Evolutionary conservation across 53 echinoderm and acorn worm species (phyloP).

Genomic region (Astropecten irregularis): DNA sequence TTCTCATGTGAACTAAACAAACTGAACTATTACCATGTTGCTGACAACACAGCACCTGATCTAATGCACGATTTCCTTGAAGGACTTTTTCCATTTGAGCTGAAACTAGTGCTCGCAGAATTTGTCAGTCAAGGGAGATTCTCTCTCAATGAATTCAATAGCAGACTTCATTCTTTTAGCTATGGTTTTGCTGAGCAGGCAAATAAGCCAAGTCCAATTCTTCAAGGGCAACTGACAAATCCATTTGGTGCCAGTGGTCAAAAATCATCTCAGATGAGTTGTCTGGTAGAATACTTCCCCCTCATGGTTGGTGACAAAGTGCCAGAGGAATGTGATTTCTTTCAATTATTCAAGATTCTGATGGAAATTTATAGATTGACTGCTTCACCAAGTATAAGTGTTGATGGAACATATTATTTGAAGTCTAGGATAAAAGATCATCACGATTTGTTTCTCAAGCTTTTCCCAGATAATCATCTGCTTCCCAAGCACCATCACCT

Average conservation of each 20-base stretch:
- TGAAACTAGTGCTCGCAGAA: slow-evolving; percentile 48
- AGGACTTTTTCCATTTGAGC: slow-evolving; percentile 56
- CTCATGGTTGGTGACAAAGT: slow-evolving; percentile 67
- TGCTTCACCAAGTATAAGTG: slow-evolving; percentile 46
- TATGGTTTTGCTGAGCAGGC: slow-evolving; percentile 49
- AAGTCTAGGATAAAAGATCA: slow-evolving; percentile 48
- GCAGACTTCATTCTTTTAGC: slow-evolving; percentile 37
- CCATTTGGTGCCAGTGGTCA: slow-evolving; percentile 61
- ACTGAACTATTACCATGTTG: slow-evolving; percentile 46
- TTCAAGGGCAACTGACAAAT: slow-evolving; percentile 29
- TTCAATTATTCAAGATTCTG: slow-evolving; percentile 32
- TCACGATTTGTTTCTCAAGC: slow-evolving; percentile 46
- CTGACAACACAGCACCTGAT: slow-evolving; percentile 41
- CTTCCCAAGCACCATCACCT: slow-evolving; percentile 65
- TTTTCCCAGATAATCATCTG: slow-evolving; percentile 56
- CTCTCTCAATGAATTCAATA: slow-evolving; percentile 41
- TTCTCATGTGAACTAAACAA: slow-evolving; percentile 27
- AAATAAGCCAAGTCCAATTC: slow-evolving; percentile 53
- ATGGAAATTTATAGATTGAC: slow-evolving; percentile 47
- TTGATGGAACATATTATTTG: slow-evolving; percentile 29
- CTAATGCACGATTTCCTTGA: slow-evolving; percentile 72
- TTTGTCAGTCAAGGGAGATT: slow-evolving; percentile 27
- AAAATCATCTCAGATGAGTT: slow-evolving; percentile 61
- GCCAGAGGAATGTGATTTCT: not conserved
- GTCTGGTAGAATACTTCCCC: slow-evolving; percentile 22